Evolutionary conservation across 2,888 invertebrate species (phyloP).

Genomic region (Stenurella melanura): DNA sequence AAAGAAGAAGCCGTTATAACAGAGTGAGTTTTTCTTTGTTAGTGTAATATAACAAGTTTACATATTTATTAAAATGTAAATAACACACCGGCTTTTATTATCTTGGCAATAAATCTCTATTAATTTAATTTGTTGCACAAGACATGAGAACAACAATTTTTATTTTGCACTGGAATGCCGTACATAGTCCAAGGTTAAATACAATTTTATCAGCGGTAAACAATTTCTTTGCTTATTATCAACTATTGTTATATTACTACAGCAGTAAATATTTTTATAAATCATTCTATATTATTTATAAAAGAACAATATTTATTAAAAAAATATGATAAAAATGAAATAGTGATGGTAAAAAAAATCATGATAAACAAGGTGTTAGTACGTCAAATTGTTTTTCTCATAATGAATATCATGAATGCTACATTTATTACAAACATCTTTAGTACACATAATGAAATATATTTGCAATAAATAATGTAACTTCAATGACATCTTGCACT

Average conservation of each 20-base stretch:
- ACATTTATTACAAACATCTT: too few species aligned
- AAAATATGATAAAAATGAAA: neutral
- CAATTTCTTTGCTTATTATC: neutral
- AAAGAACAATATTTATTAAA: neutral
- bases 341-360: too few species aligned
- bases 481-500: too few species aligned
- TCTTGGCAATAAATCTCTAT: neutral
- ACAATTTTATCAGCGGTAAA: slow-evolving; percentile 10
- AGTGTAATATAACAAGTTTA: neutral
- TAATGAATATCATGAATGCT: too few species aligned
- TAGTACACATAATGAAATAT: too few species aligned
- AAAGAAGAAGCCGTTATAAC: slow-evolving; percentile 78
- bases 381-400: too few species aligned
- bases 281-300: neutral
- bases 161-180: slow-evolving; percentile 10
- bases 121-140: neutral
- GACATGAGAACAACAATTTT: neutral
- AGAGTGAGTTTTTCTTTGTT: slow-evolving; percentile 72
- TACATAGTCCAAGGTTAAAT: neutral
- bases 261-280: neutral
- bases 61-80: too few species aligned
- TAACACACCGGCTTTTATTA: too few species aligned
- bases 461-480: too few species aligned
- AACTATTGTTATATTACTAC: neutral
- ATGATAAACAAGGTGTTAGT: too few species aligned